A percentile compares a stretch with the other conserved stretches of the same genome.
These are phyloP conservation scores for Megalops atlanticus DNA, from an alignment of 2,113 vertebrate species.

Conservation along the genomic window DNA sequence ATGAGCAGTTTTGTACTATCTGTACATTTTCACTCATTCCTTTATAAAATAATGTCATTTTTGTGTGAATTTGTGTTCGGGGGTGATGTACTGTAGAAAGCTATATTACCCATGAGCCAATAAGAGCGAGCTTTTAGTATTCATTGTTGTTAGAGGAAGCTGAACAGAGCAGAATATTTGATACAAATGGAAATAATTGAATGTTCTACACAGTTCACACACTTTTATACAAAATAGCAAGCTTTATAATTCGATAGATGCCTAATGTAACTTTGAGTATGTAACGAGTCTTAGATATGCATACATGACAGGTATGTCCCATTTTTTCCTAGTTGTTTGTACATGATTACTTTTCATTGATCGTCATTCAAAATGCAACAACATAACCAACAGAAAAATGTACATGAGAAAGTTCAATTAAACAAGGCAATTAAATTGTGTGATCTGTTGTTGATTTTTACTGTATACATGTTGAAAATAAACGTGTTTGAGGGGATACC, in stretches of 20 bases:
- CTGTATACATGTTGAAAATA: not conserved
- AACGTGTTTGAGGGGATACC: too few species aligned
- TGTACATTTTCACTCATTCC: too few species aligned
- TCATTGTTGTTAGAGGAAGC: constrained; percentile 31
- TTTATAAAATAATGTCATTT: too few species aligned
- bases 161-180: constrained; percentile 11
- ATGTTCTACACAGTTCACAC: constrained; percentile 43
- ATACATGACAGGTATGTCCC: too few species aligned
- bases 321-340: too few species aligned
- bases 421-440: not conserved
- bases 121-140: constrained; percentile 52
- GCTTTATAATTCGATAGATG: too few species aligned
- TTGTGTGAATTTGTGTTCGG: too few species aligned
- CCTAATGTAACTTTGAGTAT: too few species aligned
- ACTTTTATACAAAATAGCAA: too few species aligned
- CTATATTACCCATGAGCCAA: constrained; percentile 41
- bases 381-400: not conserved
- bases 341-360: not conserved
- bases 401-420: not conserved
- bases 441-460: not conserved
- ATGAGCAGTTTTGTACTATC: too few species aligned
- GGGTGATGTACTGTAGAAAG: constrained; percentile 14
- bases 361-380: not conserved
- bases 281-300: too few species aligned
- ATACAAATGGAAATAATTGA: constrained; percentile 1